Conservation (phyloP, 2,113 vertebrate species). For the Grammomys dolichurus region DNA sequence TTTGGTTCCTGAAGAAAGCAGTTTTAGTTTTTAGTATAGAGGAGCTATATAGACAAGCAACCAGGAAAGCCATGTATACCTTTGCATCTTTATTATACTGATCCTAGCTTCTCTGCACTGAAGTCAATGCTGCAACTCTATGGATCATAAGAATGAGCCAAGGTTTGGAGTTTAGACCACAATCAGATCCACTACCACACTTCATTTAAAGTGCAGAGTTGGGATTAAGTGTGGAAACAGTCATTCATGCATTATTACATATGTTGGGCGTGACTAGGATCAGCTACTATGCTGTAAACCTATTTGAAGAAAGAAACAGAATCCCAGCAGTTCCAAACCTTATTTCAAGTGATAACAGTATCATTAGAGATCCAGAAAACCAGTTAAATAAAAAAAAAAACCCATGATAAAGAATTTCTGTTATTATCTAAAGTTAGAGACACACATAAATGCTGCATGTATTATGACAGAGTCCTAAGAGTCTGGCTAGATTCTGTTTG, state of each 20-base stretch:
- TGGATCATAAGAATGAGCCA: neutral
- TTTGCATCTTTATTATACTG: neutral
- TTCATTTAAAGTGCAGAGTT: conserved; percentile 5
- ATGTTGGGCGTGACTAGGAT: neutral
- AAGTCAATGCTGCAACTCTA: neutral
- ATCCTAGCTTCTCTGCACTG: neutral
- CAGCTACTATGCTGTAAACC: neutral
- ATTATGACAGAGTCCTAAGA: neutral
- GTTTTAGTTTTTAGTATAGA: neutral
- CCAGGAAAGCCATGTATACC: neutral
- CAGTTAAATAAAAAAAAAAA: neutral
- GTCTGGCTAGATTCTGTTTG: neutral
- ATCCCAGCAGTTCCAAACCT: conserved; percentile 25
- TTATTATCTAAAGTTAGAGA: neutral
- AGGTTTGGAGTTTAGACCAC: neutral
- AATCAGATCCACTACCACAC: neutral
- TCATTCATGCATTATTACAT: neutral
- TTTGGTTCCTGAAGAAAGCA: neutral
- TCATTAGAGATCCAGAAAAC: neutral
- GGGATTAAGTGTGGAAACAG: neutral
- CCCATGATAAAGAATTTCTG: neutral
- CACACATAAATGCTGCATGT: neutral
- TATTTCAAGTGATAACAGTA: conserved; percentile 23
- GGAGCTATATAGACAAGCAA: neutral
- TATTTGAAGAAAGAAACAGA: conserved; percentile 9